A percentile compares a stretch with the other conserved stretches of the same genome.
These are phyloP conservation scores for Chloebia gouldiae DNA, from an alignment of 2,113 vertebrate species.

Conservation along the genomic window DNA sequence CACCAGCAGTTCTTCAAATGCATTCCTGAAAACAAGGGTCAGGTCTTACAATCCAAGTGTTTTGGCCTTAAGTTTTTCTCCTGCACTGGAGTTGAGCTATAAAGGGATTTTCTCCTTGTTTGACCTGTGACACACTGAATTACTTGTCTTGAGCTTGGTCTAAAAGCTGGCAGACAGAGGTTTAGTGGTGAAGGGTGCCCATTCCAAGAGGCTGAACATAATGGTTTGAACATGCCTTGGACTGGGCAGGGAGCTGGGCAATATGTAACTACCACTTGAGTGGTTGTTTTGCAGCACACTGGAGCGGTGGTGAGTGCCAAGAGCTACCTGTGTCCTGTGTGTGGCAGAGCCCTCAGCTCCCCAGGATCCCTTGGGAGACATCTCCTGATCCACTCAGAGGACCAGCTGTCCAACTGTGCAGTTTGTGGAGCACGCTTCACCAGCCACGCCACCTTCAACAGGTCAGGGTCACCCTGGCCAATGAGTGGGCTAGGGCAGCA, in stretches of 20 bases:
- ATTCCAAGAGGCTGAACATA: background rate
- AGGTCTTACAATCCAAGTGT: background rate
- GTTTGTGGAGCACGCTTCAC: constrained; percentile 94
- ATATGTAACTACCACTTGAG: background rate
- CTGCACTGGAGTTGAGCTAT: background rate
- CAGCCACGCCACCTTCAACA: constrained; percentile 94
- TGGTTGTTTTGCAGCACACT: constrained; percentile 84
- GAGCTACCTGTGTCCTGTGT: constrained; percentile 94
- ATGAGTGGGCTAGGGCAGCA: background rate
- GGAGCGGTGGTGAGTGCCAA: constrained; percentile 88
- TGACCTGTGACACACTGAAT: background rate
- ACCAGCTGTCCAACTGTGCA: constrained; percentile 96
- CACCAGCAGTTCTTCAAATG: background rate
- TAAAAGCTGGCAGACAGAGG: background rate
- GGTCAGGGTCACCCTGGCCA: constrained; percentile 73
- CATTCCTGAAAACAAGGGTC: background rate
- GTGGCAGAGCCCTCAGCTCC: constrained; percentile 93
- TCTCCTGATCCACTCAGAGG: constrained; percentile 95
- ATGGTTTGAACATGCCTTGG: background rate
- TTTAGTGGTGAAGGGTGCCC: background rate
- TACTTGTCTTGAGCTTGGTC: background rate
- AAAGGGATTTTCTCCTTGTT: background rate
- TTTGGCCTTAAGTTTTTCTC: background rate
- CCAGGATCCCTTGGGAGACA: constrained; percentile 94
- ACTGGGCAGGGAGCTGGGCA: background rate